Conservation (phyloP, 2,888 invertebrate genomes). For the Dynastes hyllus region DNA sequence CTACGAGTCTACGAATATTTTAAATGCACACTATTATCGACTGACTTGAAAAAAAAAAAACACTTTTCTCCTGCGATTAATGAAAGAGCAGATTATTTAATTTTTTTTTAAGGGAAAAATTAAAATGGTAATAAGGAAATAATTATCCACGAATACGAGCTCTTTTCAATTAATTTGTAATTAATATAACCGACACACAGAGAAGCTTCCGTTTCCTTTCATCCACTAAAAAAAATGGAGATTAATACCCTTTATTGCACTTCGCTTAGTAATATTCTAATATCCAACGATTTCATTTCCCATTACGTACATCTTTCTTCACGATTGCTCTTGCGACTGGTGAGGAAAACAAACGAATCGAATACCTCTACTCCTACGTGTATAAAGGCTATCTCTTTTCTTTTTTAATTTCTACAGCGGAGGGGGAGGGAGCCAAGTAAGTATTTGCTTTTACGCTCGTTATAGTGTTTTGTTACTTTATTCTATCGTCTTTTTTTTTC, state of each 20-base stretch:
- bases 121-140: too few species aligned
- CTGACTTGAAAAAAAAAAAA: constrained; percentile 16
- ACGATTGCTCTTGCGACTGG: neutral
- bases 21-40: constrained; percentile 34
- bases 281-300: neutral
- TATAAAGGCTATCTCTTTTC: constrained; percentile 13
- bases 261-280: neutral
- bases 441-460: constrained; percentile 26
- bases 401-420: constrained; percentile 7
- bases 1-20: constrained; percentile 36
- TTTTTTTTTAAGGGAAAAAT: too few species aligned
- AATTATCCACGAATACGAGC: too few species aligned
- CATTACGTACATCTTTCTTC: neutral
- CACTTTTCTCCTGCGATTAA: too few species aligned
- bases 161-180: too few species aligned
- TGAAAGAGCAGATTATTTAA: neutral
- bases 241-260: constrained; percentile 29
- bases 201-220: neutral
- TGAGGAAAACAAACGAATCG: constrained; percentile 13
- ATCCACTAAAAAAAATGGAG: neutral
- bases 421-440: constrained; percentile 6
- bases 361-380: constrained; percentile 20
- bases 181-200: neutral
- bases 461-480: neutral
- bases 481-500: neutral